A percentile compares a stretch with the other conserved stretches of the same genome.
Evolutionary conservation across 2,113 vertebrate species (phyloP).

Genomic region (Hiodon tergisus): DNA sequence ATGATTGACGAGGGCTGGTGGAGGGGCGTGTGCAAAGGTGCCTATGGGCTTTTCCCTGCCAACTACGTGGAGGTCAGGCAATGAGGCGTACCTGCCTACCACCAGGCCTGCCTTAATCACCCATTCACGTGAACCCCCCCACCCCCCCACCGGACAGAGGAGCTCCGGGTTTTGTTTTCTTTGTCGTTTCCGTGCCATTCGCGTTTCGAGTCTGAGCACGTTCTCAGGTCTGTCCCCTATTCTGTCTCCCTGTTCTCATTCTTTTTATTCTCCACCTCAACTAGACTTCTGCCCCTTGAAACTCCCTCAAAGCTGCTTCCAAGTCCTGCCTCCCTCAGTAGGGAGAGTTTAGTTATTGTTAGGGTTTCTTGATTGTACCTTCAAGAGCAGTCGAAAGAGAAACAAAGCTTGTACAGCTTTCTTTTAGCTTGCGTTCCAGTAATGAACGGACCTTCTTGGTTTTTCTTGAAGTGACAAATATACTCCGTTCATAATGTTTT

Average conservation of each 20-base stretch:
- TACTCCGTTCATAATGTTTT: not conserved
- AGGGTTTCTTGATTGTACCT: not conserved
- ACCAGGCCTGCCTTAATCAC: slow-evolving; percentile 35
- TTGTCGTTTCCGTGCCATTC: slow-evolving; percentile 30
- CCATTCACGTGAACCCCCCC: slow-evolving; percentile 9
- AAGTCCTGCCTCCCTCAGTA: not conserved
- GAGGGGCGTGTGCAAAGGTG: slow-evolving; percentile 83
- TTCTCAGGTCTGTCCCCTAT: slow-evolving; percentile 38
- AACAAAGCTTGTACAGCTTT: not conserved
- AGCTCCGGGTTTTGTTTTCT: not conserved
- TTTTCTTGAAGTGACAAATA: not conserved
- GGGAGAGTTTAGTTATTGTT: too few relatives aligned
- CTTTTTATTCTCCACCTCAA: not conserved
- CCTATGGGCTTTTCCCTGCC: slow-evolving; percentile 89
- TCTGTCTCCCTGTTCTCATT: not conserved
- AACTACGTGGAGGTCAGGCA: slow-evolving; percentile 92
- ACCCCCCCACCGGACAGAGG: not conserved
- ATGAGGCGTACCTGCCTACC: slow-evolving; percentile 45
- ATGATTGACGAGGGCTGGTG: slow-evolving; percentile 99
- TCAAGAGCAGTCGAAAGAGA: not conserved
- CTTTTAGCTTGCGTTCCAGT: not conserved
- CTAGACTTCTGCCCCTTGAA: not conserved
- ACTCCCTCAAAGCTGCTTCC: not conserved
- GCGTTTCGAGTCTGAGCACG: slow-evolving; percentile 30
- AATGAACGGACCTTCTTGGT: not conserved